Evolutionary conservation across 1,140 invertebrate species (phyloP).

Genomic region (Tetraneura akinire): DNA sequence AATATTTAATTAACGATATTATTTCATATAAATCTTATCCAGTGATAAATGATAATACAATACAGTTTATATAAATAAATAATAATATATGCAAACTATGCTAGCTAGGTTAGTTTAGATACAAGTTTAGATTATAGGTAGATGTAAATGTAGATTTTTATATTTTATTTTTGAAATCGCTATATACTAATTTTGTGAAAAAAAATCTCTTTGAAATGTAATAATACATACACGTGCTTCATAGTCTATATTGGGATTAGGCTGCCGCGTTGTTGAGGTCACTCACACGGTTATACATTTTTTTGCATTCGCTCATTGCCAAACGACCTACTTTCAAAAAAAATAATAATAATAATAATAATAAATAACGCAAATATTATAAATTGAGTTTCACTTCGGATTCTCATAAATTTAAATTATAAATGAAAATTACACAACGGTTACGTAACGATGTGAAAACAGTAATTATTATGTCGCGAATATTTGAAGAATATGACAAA

Average conservation of each 20-base stretch:
- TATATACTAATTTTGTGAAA: background rate
- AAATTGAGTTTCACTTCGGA: conserved; percentile 26
- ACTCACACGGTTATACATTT: conserved; percentile 26
- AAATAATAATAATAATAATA: too few relatives aligned
- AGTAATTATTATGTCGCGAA: conserved; percentile 10
- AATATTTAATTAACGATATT: too few relatives aligned
- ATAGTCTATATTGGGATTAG: background rate
- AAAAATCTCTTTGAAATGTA: background rate
- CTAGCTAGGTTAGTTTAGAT: too few relatives aligned
- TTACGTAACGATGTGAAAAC: conserved; percentile 20
- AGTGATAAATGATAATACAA: too few relatives aligned
- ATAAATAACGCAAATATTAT: conserved; percentile 31
- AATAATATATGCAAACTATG: too few relatives aligned
- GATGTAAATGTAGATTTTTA: too few relatives aligned
- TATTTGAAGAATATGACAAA: background rate
- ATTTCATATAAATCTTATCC: too few relatives aligned
- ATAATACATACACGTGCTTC: background rate
- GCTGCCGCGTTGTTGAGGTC: background rate
- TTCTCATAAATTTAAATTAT: too few relatives aligned
- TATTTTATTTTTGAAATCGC: background rate
- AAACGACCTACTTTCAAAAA: conserved; percentile 40
- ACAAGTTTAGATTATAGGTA: too few relatives aligned
- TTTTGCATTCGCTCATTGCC: conserved; percentile 37
- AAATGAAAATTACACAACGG: conserved; percentile 29
- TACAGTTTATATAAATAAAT: too few relatives aligned